Evolutionary conservation across 2,888 invertebrate species (phyloP).

Genomic region (Brachyptera risi): DNA sequence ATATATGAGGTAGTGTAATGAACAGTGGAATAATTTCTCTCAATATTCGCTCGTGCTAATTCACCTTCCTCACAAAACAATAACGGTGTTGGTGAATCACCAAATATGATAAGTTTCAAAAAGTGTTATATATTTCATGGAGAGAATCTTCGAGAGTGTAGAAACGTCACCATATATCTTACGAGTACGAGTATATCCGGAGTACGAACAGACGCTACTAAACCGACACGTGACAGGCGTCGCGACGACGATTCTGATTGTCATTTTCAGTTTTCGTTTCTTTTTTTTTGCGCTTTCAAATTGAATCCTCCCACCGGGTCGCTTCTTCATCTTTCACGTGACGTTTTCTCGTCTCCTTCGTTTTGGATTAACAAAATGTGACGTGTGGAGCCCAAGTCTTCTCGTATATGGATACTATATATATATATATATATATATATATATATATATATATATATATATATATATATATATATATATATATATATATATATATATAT

Average conservation of each 20-base stretch:
- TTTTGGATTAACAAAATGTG: no score
- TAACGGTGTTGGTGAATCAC: not conserved
- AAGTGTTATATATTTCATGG: not conserved
- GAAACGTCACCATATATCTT: not conserved
- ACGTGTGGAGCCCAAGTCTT: no score
- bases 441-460: not conserved
- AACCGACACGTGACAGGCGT: not conserved
- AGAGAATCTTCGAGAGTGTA: not conserved
- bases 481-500: conserved; percentile 22
- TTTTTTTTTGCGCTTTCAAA: no score
- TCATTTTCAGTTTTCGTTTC: not conserved
- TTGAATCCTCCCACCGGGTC: not conserved
- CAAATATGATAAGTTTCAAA: not conserved
- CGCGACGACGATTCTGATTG: conserved; percentile 3
- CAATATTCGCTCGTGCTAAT: no score
- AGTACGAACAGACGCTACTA: not conserved
- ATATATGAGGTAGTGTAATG: no score
- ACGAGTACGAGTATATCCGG: not conserved
- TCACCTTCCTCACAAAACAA: no score
- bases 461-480: not conserved
- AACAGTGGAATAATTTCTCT: no score
- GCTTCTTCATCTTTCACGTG: not conserved
- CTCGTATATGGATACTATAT: no score
- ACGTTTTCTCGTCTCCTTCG: no score
- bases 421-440: no score